Percentiles rank a stretch among this genome's conserved stretches.
phyloP scores from a whole-genome alignment of 2,888 invertebrate genomes.

The Lagria hirta region DNA sequence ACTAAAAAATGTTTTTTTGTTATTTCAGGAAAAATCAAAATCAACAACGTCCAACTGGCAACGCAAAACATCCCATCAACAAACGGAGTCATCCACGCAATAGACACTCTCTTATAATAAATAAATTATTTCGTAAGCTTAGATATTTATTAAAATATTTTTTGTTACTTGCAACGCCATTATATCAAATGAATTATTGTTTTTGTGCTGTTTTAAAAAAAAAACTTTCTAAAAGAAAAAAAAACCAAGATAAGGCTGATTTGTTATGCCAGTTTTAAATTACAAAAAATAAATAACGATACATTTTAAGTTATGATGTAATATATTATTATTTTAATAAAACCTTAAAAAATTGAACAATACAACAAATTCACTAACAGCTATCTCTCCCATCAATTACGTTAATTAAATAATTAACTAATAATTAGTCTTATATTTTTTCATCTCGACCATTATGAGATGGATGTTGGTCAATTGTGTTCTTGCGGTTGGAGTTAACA shows the following conservation, averaged over 20 bases:
- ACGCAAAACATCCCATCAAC: slow-evolving; percentile 86
- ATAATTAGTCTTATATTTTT: slow-evolving; percentile 97
- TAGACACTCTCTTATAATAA: slow-evolving; percentile 67
- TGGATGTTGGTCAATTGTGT: slow-evolving; percentile 96
- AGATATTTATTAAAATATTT: slow-evolving; percentile 17
- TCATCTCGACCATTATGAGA: slow-evolving; percentile 98
- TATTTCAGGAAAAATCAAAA: slow-evolving; percentile 75
- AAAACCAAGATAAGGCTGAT: slow-evolving; percentile 22
- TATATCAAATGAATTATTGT: slow-evolving; percentile 7
- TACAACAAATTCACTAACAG: slow-evolving; percentile 12
- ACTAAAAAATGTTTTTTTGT: too few relatives aligned
- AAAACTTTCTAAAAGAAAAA: too few relatives aligned
- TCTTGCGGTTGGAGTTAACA: slow-evolving; percentile 80
- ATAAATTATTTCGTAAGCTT: slow-evolving; percentile 15
- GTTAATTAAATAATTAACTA: slow-evolving; percentile 49
- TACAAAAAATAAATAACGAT: slow-evolving; percentile 8
- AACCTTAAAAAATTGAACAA: slow-evolving; percentile 3
- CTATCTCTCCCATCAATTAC: too few relatives aligned
- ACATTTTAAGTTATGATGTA: slow-evolving; percentile 15
- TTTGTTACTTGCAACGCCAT: slow-evolving; percentile 14
- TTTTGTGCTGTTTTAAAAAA: slow-evolving; percentile 11
- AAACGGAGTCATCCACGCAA: slow-evolving; percentile 84
- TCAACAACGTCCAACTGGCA: slow-evolving; percentile 78
- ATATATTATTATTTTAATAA: slow-evolving; percentile 18
- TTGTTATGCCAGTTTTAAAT: slow-evolving; percentile 7